phyloP scores from a whole-genome alignment of 2,797 vertebrate species.

The Podarcis siculus region DNA sequence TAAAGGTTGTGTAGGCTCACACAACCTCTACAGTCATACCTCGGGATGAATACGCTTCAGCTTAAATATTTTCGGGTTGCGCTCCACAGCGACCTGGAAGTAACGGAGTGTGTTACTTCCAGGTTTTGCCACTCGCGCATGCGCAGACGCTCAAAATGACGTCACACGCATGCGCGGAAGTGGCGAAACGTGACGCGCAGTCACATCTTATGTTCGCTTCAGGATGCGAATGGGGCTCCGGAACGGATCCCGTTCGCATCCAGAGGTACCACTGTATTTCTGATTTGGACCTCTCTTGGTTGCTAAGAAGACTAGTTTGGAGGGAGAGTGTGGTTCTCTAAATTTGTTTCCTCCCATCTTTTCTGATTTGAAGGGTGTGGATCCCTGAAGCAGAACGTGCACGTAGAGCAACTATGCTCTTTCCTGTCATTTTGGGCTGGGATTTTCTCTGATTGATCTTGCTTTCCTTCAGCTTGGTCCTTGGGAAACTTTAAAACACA shows the following conservation, averaged over 20 bases:
- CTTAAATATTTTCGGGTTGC: no score
- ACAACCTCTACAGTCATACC: neutral
- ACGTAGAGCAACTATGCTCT: neutral
- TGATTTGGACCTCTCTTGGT: neutral
- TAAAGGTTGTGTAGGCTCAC: neutral
- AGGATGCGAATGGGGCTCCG: no score
- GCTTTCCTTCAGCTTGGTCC: neutral
- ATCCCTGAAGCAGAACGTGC: neutral
- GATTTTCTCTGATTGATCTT: neutral
- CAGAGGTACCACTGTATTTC: neutral
- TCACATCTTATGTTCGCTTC: no score
- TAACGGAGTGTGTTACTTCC: no score
- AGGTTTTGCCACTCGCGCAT: no score
- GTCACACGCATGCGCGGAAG: no score
- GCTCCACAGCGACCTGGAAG: no score
- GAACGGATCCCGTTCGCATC: no score
- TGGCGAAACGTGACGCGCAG: accelerated
- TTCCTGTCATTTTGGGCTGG: neutral
- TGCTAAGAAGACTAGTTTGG: neutral
- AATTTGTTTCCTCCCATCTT: neutral
- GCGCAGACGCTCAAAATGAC: no score
- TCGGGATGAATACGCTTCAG: no score
- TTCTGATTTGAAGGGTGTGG: neutral
- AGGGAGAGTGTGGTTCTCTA: neutral
- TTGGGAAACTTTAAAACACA: neutral